Base-by-base conservation (phyloP, 2,797 vertebrate species). In the Spea hammondii region DNA sequence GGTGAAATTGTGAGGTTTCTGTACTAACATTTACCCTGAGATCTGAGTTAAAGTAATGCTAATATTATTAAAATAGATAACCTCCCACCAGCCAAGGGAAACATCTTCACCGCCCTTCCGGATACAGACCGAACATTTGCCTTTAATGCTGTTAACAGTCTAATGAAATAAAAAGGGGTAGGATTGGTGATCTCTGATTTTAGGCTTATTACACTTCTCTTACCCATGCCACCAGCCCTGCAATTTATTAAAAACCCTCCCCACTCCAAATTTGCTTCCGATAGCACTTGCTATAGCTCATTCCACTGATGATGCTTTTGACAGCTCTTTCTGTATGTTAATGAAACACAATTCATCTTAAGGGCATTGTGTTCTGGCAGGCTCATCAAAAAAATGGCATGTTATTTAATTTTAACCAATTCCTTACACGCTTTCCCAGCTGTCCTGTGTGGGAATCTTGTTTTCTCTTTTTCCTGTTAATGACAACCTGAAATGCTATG, bases 301-400 rank as follows among this genome's bases (percentile, higher is more conserved):
- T 83, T 85, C 75, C 83, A 79, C 79, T 86, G 85, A 86, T 0
- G 80, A 85, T 85, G 88, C 0, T 55, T 83, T 81, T 87, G 87
- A 89, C 88, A 91, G 85, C 85, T 90, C 86, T 86, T 84, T 91
- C 86, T 87, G 83, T 87, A 87, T 88, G 87, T 84, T 89, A 89
- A 91, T 91, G 86, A 86, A 85, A 64, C 80, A 76, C 73, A 82
- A 70, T 78, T 60, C 75, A 85, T 86, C 85, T 86, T 70, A 77
- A 84, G 86, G 85, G 82, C 83, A 82, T 85, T 83, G 87, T 64
- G 0, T 85, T 88, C 88, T 89, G 88, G 86, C 88, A 89, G 83
- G 74, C 86, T 89, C 85, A 87, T 89, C 87, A 89, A 87, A 89
- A 17, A 89, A 87, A 87, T 70, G 86, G 86, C 88, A 88, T 88